Conservation (phyloP, 2,888 invertebrate genomes). For the Brachyptera putata region DNA sequence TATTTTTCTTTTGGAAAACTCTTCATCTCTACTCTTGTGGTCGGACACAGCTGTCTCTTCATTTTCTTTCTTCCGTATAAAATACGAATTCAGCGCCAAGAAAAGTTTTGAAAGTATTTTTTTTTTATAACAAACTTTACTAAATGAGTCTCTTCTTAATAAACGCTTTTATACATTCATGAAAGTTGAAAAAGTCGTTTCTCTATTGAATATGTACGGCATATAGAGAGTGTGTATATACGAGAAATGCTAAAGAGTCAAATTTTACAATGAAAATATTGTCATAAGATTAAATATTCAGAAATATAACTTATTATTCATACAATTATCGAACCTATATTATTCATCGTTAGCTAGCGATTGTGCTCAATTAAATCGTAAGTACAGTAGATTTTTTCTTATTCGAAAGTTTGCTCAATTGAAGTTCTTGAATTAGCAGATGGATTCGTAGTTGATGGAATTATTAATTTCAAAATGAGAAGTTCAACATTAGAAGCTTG, state of each 20-base stretch:
- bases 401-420: no score
- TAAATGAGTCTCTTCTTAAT: background rate
- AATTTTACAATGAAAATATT: no score
- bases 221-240: background rate
- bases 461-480: no score
- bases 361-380: no score
- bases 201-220: background rate
- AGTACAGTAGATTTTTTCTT: no score
- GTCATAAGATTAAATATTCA: background rate
- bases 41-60: background rate
- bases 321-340: background rate
- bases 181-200: background rate
- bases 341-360: no score
- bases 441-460: no score
- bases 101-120: background rate
- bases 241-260: no score
- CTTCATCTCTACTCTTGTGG: background rate
- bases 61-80: no score
- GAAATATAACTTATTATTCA: background rate
- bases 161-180: background rate
- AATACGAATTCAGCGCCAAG: conserved; percentile 3
- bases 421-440: no score
- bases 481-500: no score
- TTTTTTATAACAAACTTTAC: conserved; percentile 3
- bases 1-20: no score